phyloP scores from a whole-genome alignment of 1,140 invertebrate genomes.

The Coelopa frigida region DNA sequence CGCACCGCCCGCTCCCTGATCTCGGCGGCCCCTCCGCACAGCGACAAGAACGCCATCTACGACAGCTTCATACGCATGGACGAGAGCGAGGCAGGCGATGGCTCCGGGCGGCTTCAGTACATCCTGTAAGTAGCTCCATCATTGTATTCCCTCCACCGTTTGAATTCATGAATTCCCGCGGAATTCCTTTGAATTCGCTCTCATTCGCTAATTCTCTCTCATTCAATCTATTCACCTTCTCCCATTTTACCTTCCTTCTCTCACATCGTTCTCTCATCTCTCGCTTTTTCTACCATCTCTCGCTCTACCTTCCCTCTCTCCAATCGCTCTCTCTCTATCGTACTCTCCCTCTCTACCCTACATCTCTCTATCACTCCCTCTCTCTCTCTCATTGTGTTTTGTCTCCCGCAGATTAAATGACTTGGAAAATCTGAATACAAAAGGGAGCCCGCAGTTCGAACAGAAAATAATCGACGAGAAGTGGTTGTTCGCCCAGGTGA shows the following conservation, averaged over 20 bases:
- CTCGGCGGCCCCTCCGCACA: not conserved
- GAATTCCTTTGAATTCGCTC: too few species aligned
- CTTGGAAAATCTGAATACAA: conserved; percentile 9
- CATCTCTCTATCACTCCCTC: not conserved
- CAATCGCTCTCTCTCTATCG: not conserved
- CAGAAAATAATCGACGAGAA: conserved; percentile 42
- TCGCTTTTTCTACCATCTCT: too few species aligned
- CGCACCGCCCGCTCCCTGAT: conserved; percentile 7
- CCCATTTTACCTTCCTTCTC: too few species aligned
- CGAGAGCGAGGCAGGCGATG: conserved; percentile 1
- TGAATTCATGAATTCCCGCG: too few species aligned
- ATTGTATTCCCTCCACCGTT: not conserved
- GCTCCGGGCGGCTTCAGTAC: conserved; percentile 7
- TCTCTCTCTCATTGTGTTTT: conserved; percentile 4
- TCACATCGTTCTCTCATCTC: too few species aligned
- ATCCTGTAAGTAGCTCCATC: conserved; percentile 6
- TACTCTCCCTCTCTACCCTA: not conserved
- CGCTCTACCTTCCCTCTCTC: not conserved
- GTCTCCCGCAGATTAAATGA: conserved; percentile 11
- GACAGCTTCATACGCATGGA: conserved; percentile 7
- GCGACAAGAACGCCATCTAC: conserved; percentile 12
- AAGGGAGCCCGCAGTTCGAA: conserved; percentile 8
- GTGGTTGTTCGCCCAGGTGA: conserved; percentile 42
- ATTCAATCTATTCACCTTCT: too few species aligned
- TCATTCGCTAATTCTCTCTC: too few species aligned